These are phyloP conservation scores for Meleagris gallopavo DNA, from an alignment of 2,113 vertebrate genomes.

Conservation along the genomic window DNA sequence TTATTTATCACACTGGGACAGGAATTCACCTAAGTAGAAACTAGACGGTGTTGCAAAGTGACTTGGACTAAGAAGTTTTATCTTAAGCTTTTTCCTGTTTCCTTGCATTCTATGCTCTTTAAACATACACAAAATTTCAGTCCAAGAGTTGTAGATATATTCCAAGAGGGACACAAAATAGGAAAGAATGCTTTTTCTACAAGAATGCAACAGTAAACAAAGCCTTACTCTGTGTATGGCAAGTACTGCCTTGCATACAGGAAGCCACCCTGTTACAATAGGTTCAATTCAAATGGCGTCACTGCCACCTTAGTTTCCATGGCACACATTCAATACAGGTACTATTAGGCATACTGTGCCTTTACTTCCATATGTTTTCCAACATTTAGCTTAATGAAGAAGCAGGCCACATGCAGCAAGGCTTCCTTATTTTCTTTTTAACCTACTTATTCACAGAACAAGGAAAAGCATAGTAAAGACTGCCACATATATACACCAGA, in stretches of 20 bases:
- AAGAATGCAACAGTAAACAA: neutral
- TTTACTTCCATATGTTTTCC: neutral
- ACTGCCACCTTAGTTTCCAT: neutral
- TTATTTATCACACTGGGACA: neutral
- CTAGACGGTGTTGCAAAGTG: fast-evolving
- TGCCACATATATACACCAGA: neutral
- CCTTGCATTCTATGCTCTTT: neutral
- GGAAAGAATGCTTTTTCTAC: neutral
- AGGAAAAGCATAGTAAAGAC: neutral
- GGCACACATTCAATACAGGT: neutral
- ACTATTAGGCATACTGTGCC: neutral
- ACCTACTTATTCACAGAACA: neutral
- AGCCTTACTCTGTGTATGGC: neutral
- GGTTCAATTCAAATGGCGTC: neutral
- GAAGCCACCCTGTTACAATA: neutral
- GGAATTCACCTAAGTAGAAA: neutral
- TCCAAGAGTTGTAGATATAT: neutral
- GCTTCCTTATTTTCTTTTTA: neutral
- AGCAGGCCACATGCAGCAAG: neutral
- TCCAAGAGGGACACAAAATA: neutral
- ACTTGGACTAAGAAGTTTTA: neutral
- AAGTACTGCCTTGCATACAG: neutral
- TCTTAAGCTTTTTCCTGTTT: neutral
- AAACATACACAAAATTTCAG: neutral
- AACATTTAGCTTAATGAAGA: neutral